Base-by-base conservation (phyloP, 2,113 vertebrate genomes). In the Enhydra lutris region DNA sequence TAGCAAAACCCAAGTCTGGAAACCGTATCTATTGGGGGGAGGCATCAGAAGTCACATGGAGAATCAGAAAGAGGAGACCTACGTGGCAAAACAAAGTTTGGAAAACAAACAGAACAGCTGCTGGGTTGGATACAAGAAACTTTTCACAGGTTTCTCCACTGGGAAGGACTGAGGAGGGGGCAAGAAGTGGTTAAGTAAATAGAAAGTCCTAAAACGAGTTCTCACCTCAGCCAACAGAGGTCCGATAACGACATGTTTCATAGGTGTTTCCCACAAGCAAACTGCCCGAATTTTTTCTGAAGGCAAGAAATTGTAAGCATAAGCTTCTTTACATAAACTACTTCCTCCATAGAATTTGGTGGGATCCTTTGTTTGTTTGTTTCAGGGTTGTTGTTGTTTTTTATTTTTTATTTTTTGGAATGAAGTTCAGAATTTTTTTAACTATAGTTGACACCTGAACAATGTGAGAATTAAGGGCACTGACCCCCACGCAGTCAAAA, bases 1-100 rank as follows among this genome's bases (percentile, higher is more conserved):
- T 11, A 5, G 42, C 17, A n/a, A 89, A 67, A 81, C 4, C 1
- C 12, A 55, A 59, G 52, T 23, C 47, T 76, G 39, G 14, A 39
- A 21, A 61, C 20, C 11, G 31, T n/a, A 18, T 83, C 61, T 39
- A 1, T 4, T 24, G 34, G 45, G 59, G 65, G 11, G 52, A 93
- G 14, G 20, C 20, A 0, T 9, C 1, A 1, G 4, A 18, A 59
- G 26, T 20, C 17, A 4, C 0, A 0, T 9, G 31, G 50, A 61
- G 20, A 74, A 87, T 1, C 0, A 1, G 20, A 36, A 83, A 71
- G 42, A 55, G n/a, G 20, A 95, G 47, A 74, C 14, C 1, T 31
- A 23, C 0, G 4, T 2, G n/a, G 84, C 29, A 15, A n/a, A 91
- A 78, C 34, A 9, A 61, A 39, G 47, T 76, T 14, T 42, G 5